Evolutionary conservation across 2,888 invertebrate genomes (phyloP), one percentile per base, ranked within the genome.

Genomic region (Lasioglossum calceatum): DNA sequence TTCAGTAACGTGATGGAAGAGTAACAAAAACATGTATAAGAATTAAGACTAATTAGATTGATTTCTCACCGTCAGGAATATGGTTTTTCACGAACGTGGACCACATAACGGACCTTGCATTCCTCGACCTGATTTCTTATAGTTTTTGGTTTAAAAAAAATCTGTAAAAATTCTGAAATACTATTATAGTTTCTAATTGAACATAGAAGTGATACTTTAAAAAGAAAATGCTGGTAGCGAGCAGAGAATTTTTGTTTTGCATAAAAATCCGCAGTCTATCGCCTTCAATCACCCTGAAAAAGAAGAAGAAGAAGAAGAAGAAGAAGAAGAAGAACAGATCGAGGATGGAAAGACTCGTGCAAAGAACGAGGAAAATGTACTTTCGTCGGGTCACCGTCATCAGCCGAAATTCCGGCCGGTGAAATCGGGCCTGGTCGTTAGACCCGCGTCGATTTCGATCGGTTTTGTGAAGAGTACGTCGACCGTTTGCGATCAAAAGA

Each of bases 331-430:
- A 23, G 8, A 54, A 10, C 54, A n/a, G 54, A n/a, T 23, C 64
- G 16, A 64, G 64, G 7, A 64, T 32, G 32, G 32, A 54, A 54
- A 54, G 54, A n/a, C 23, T 54, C 54, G n/a, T 3, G 64, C 2
- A 27, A 42, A 5, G 32, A n/a, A 39, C 19, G 14, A n/a, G 36
- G 50, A 47, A 14, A 16, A 23, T 16, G 10, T 5, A 14, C 14
- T 32, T 27, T 14, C 54, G n/a, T 19, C 64, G 5, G 8, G 44
- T 19, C 36, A 50, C 19, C 76, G 77, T 85, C 79, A 23, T 73
- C 75, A 87, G 75, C 82, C 89, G 80, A 90, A 88, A 90, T 88
- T 81, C 85, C 79, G 61, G 0, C 19, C 36, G 81, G 88, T 90
- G 88, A 90, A 90, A 90, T 89, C 85, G 81, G 44, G 70, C 39